Evolutionary conservation across 1,140 invertebrate species (phyloP).

Genomic region (Chironomus striatipennis): DNA sequence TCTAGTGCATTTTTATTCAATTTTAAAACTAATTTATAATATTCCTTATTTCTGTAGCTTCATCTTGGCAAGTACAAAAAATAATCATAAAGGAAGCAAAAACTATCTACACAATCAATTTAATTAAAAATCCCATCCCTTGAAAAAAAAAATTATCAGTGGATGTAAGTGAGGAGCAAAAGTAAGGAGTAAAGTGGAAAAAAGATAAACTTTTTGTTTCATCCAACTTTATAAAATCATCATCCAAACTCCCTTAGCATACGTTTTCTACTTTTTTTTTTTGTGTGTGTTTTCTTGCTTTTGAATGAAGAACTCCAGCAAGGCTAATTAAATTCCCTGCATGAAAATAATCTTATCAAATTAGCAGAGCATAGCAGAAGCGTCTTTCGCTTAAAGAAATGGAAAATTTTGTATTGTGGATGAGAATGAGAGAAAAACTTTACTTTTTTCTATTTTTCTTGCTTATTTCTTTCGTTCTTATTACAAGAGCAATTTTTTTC

Average conservation of each 20-base stretch:
- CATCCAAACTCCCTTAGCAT: background rate
- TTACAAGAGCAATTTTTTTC: background rate
- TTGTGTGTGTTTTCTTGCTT: background rate
- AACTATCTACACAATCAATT: too few species aligned
- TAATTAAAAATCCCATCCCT: too few species aligned
- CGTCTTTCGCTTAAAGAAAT: background rate
- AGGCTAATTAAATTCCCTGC: conserved; percentile 2
- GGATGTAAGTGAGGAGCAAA: background rate
- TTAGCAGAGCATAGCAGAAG: background rate
- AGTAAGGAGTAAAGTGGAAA: background rate
- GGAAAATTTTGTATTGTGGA: background rate
- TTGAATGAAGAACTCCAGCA: background rate
- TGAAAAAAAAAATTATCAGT: too few species aligned
- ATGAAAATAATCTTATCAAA: conserved; percentile 15
- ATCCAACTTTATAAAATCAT: background rate
- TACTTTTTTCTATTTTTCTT: background rate
- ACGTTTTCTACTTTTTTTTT: too few species aligned
- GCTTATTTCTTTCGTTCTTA: background rate
- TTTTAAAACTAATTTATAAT: too few species aligned
- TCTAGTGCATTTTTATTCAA: too few species aligned
- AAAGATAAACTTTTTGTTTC: background rate
- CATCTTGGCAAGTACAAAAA: too few species aligned
- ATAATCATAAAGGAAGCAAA: too few species aligned
- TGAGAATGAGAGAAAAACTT: background rate
- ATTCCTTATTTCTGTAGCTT: too few species aligned